Percentiles rank a stretch among this genome's conserved stretches.
Evolutionary conservation across 2,113 vertebrate species (phyloP).

Genomic region (Cyrtonyx montezumae): DNA sequence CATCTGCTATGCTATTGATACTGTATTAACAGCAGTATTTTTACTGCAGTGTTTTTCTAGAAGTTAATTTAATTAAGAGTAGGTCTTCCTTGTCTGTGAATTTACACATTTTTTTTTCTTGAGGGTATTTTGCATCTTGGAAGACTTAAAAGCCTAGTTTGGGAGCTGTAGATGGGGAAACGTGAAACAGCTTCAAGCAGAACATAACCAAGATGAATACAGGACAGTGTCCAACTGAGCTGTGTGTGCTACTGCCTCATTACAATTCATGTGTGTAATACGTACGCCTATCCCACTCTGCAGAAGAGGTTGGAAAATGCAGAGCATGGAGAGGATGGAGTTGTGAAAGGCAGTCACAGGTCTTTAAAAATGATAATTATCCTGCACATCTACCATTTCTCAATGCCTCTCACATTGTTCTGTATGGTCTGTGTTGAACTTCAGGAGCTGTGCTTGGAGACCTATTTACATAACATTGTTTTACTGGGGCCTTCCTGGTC

Average conservation of each 20-base stretch:
- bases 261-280: background rate
- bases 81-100: background rate
- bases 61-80: constrained; percentile 41
- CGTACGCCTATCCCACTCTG: background rate
- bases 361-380: background rate
- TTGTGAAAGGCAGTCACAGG: background rate
- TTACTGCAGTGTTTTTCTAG: background rate
- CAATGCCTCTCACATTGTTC: background rate
- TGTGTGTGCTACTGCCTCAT: background rate
- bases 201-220: background rate
- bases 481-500: background rate
- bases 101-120: background rate
- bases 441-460: background rate
- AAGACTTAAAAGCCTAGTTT: background rate
- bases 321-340: background rate
- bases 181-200: background rate
- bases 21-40: background rate
- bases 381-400: background rate
- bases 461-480: background rate
- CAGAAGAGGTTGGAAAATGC: background rate
- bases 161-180: background rate
- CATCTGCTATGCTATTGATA: background rate
- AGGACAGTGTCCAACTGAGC: fast-evolving
- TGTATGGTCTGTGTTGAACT: background rate
- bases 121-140: background rate